These are phyloP conservation scores for Onychostoma macrolepis DNA, from an alignment of 2,113 vertebrate species.

Conservation along the genomic window DNA sequence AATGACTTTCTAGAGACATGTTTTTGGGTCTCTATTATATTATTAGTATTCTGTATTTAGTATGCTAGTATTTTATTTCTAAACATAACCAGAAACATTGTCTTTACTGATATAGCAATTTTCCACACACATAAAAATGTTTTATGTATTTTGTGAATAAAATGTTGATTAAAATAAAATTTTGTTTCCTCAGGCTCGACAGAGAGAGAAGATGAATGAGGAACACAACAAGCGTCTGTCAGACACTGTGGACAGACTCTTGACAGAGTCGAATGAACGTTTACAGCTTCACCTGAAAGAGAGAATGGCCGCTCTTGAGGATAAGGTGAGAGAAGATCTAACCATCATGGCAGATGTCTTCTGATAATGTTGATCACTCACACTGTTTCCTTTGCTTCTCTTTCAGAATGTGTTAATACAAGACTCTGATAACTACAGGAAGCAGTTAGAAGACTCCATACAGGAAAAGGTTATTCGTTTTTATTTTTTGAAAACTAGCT, in stretches of 20 bases:
- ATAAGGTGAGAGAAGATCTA: constrained; percentile 82
- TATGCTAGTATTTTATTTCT: neutral
- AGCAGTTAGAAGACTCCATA: constrained; percentile 96
- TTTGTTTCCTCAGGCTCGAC: constrained; percentile 84
- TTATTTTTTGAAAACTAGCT: constrained; percentile 10
- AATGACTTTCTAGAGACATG: neutral
- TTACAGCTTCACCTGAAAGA: constrained; percentile 97
- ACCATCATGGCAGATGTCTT: neutral
- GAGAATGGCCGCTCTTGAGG: constrained; percentile 95
- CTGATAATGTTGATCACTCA: neutral
- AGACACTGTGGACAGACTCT: constrained; percentile 93
- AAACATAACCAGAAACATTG: neutral
- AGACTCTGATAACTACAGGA: constrained; percentile 94
- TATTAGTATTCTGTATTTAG: neutral
- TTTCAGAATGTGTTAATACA: constrained; percentile 94
- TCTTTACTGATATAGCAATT: neutral
- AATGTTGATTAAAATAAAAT: neutral
- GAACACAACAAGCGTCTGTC: constrained; percentile 98
- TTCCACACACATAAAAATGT: neutral
- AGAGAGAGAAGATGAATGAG: constrained; percentile 99
- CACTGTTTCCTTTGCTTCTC: neutral
- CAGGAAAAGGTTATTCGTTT: constrained; percentile 90
- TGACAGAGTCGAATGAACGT: constrained; percentile 97
- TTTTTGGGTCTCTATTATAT: neutral
- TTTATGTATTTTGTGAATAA: neutral